phyloP scores from a whole-genome alignment of 1,140 invertebrate genomes.

The Saccostrea echinata region DNA sequence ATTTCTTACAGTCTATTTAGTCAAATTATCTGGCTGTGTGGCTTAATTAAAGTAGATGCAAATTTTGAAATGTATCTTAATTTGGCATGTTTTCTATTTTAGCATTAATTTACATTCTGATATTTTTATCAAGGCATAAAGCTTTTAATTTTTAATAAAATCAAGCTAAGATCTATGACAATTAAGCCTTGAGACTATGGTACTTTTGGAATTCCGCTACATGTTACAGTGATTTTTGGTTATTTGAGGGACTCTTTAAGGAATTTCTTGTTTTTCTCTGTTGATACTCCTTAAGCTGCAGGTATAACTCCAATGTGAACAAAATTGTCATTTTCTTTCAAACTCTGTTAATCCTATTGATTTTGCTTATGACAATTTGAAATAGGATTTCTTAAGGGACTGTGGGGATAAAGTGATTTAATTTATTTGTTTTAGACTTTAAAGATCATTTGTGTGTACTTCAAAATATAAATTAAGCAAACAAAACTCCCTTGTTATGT shows the following conservation, averaged over 20 bases:
- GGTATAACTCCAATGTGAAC: neutral
- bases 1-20: neutral
- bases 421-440: constrained; percentile 12
- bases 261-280: neutral
- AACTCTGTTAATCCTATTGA: constrained; percentile 10
- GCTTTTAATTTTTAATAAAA: neutral
- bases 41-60: neutral
- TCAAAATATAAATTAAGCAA: constrained; percentile 19
- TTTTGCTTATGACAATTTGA: constrained; percentile 3
- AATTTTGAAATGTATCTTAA: neutral
- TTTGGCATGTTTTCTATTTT: neutral
- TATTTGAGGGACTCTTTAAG: neutral
- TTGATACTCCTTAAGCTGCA: neutral
- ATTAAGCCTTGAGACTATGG: neutral
- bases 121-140: neutral
- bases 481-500: neutral
- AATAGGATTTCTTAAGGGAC: neutral
- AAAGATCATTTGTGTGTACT: neutral
- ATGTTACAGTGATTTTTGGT: neutral
- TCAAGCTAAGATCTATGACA: neutral
- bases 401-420: constrained; percentile 19
- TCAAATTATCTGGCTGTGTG: neutral
- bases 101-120: neutral
- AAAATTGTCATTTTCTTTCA: neutral
- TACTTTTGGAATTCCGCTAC: neutral